phyloP scores from a whole-genome alignment of 2,888 invertebrate genomes.

The Mythimna impura region DNA sequence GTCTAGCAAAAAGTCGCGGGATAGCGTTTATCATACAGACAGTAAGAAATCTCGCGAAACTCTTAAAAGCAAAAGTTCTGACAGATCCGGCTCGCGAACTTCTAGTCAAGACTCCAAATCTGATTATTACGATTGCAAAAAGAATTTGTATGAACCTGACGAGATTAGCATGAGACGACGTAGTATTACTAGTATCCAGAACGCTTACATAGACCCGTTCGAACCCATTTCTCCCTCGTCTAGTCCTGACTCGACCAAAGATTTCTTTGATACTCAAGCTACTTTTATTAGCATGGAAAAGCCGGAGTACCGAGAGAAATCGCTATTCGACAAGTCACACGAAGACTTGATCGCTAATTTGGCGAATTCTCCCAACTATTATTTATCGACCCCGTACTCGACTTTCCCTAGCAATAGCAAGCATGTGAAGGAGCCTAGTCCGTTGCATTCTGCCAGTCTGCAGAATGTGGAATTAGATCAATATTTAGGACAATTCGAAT shows the following conservation, averaged over 20 bases:
- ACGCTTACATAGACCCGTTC: constrained; percentile 84
- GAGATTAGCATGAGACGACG: constrained; percentile 79
- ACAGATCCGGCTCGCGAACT: constrained; percentile 91
- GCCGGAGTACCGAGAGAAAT: constrained; percentile 88
- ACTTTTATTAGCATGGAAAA: constrained; percentile 86
- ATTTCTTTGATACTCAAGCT: constrained; percentile 90
- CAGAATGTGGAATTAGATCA: constrained; percentile 93
- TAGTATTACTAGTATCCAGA: constrained; percentile 81
- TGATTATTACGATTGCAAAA: constrained; percentile 93
- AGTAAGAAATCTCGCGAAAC: constrained; percentile 92
- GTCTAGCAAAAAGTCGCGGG: constrained; percentile 92
- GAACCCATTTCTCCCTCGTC: constrained; percentile 91
- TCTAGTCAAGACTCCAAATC: constrained; percentile 94
- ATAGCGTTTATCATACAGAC: constrained; percentile 92
- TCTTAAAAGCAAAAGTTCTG: constrained; percentile 91
- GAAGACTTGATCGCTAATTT: constrained; percentile 91
- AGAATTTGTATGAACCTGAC: constrained; percentile 84
- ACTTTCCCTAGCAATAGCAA: constrained; percentile 91
- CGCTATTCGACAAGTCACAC: constrained; percentile 89
- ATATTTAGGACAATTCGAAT: constrained; percentile 80
- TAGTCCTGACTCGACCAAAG: constrained; percentile 92
- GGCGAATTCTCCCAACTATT: constrained; percentile 85
- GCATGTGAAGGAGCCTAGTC: constrained; percentile 88
- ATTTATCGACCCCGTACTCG: constrained; percentile 91
- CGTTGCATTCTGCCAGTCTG: constrained; percentile 92